Evolutionary conservation across 2,888 invertebrate genomes (phyloP), one percentile per base, ranked within the genome.

Genomic region (Desoria tigrina): DNA sequence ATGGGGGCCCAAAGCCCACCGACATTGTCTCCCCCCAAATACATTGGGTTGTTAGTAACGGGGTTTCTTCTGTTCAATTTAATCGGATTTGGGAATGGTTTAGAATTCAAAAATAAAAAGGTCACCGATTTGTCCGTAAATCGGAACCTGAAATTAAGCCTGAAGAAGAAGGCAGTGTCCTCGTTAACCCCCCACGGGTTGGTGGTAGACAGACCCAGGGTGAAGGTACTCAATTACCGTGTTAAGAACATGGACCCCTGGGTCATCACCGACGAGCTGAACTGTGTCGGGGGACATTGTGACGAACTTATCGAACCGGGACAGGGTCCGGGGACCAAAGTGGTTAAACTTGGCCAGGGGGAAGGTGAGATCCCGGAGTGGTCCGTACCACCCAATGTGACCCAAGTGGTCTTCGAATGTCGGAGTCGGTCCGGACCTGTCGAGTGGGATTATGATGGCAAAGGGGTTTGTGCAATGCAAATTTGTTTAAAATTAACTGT

Each of bases 401-500:
- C 71, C 42, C 65, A 71, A 57, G 42, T 71, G 51, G 65, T 65
- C 11, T 50, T 71, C 14, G 61, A 71, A 58, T 71, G 71, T 56
- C 65, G 65, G 49, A 68, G 67, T 51, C 65, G 65, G 53, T 65
- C 63, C 60, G 71, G 71, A 23, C 63, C 65, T 21, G 63, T 71
- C 16, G 67, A 67, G 51, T 71, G 71, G 71, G 68, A 68, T 51
- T 71, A 71, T 53, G 65, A 71, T n/a, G 71, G 71, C n/a, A 63
- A 59, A 63, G 71, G 71, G 67, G 71, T 70, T 60, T 49, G 51
- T 60, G 4, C 4, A 45, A 16, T 45, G 39, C 9, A 16, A n/a
- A n/a, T n/a, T n/a, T n/a, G 37, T 37, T 7, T 11, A 9, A 28
- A 23, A 21, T 53, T 53, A 24, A 23, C 16, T 23, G 53, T 26